A percentile compares a stretch with the other conserved stretches of the same genome.
Conservation (phyloP, 2,113 vertebrate genomes). For the Telmatochromis sp. region DNA sequence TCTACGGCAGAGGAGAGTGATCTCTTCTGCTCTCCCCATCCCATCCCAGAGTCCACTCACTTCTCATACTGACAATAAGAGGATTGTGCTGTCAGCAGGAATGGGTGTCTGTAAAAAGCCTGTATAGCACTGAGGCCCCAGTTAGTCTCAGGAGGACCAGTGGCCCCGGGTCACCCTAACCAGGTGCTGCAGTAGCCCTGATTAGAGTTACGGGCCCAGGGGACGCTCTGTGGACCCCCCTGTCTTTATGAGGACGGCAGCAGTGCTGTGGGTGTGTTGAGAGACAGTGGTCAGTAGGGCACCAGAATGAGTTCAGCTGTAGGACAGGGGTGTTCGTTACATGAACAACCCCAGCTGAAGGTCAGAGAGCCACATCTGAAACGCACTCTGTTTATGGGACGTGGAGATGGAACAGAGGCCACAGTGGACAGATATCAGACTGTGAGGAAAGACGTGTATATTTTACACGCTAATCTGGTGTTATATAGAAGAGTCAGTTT, state of each 20-base stretch:
- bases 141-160: conserved; percentile 35
- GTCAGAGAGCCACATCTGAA: conserved; percentile 31
- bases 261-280: background rate
- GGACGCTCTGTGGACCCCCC: conserved; percentile 23
- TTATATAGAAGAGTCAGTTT: background rate
- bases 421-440: background rate
- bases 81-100: conserved; percentile 44
- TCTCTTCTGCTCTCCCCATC: background rate
- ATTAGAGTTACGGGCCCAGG: conserved; percentile 58
- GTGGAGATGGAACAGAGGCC: background rate
- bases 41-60: conserved; percentile 7
- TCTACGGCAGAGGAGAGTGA: background rate
- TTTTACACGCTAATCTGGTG: background rate
- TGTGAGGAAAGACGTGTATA: background rate
- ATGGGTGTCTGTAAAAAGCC: conserved; percentile 24
- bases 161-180: conserved; percentile 47
- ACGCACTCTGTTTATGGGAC: conserved; percentile 27
- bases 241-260: conserved; percentile 13
- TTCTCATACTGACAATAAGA: conserved; percentile 39
- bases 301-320: conserved; percentile 51
- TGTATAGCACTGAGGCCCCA: conserved; percentile 29
- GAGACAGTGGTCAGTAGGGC: conserved; percentile 15
- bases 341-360: conserved; percentile 17
- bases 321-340: conserved; percentile 71
- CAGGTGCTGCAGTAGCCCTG: conserved; percentile 54